Base-by-base conservation (phyloP, 2,113 vertebrate species). In the Malurus melanocephalus region DNA sequence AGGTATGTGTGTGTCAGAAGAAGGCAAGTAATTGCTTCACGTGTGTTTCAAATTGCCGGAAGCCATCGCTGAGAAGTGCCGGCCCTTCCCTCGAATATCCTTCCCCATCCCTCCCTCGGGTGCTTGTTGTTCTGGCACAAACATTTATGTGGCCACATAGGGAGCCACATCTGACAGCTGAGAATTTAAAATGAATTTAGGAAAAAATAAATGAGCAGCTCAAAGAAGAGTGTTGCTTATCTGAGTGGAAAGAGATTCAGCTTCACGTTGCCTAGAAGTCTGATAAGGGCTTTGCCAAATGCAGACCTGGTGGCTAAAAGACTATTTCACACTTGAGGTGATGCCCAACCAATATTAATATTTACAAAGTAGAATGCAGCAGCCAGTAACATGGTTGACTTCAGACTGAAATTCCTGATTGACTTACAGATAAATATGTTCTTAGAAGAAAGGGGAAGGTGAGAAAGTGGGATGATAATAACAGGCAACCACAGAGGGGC, bases 261-360 rank as follows among this genome's bases (percentile, higher is more conserved):
- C 55, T 83, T 93, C 45, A 21, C 1, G 0, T 92, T 81, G 61
- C 83, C 87, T 78, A 53, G 53, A 80, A 80, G 51, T 79, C 81
- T 90, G 77, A 83, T 88, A 61, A 81, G 35, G 57, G 20, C 66
- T 88, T 88, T 93, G 84, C 86, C 80, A 81, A 93, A 65, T 40
- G n/a, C 57, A 84, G 62, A 75, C 53, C 49, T 7, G 5, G 61
- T 94, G 59, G 38, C 74, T 92, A 76, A 93, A 84, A 88, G 73
- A 65, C 86, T 92, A 45, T 95, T 94, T 94, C 66, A 86, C 84
- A 86, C 66, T 80, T 90, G 88, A 94, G 66, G 86, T 84, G 78
- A 49, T 92, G 57, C 57, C 69, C 80, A 81, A 81, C 77, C 38
- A 81, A 38, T 86, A 81, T 81, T 88, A 93, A 90, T 94, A 88